A percentile compares a stretch with the other conserved stretches of the same genome.
These are phyloP conservation scores for Calameuta idolon DNA, from an alignment of 2,888 invertebrate genomes.

Conservation along the genomic window DNA sequence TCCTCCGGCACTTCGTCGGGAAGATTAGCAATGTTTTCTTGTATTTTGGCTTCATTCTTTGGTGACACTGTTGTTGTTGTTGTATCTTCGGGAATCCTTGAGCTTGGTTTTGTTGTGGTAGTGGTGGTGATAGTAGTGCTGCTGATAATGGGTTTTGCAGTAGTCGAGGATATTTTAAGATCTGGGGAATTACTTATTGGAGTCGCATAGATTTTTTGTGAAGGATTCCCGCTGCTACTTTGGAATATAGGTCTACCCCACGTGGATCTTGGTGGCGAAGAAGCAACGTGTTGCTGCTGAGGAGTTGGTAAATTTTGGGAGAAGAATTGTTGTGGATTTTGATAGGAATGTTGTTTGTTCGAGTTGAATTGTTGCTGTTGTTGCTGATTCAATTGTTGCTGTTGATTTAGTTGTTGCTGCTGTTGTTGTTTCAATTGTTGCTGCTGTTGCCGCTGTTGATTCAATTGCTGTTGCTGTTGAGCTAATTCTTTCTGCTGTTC, in stretches of 20 bases:
- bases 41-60: constrained; percentile 69
- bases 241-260: constrained; percentile 56
- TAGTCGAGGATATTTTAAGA: constrained; percentile 52
- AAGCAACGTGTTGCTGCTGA: constrained; percentile 39
- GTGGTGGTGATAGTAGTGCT: constrained; percentile 69
- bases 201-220: constrained; percentile 60
- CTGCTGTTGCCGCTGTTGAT: constrained; percentile 39
- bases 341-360: constrained; percentile 48
- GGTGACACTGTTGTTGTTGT: constrained; percentile 67
- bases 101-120: constrained; percentile 70
- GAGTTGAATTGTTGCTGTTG: constrained; percentile 46
- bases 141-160: constrained; percentile 65
- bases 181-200: constrained; percentile 51
- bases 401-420: constrained; percentile 53
- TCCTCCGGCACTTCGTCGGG: constrained; percentile 93
- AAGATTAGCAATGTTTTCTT: constrained; percentile 68
- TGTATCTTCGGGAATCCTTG: constrained; percentile 66
- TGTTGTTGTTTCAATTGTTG: constrained; percentile 38
- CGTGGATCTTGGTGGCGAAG: constrained; percentile 43
- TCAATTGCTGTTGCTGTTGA: constrained; percentile 25
- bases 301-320: constrained; percentile 47
- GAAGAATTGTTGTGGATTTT: constrained; percentile 59
- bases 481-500: constrained; percentile 28
- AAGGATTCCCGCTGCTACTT: constrained; percentile 30
- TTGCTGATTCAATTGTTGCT: constrained; percentile 53